Evolutionary conservation across 2,888 invertebrate genomes (phyloP).

Genomic region (Boloria euphrosyne): DNA sequence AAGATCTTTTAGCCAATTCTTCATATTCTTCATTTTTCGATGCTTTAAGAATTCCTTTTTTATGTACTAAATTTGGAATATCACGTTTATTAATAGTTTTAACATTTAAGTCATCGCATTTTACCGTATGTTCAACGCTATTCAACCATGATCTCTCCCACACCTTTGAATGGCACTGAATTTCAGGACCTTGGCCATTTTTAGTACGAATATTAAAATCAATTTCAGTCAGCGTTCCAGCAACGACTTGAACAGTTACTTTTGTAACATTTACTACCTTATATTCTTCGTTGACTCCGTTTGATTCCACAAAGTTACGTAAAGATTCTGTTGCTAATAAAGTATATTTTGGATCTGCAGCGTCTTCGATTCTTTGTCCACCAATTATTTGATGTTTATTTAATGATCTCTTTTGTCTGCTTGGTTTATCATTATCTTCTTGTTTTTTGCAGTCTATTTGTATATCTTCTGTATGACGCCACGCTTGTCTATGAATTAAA

Average conservation of each 20-base stretch:
- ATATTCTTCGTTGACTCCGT: constrained; percentile 40
- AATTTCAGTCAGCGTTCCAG: constrained; percentile 60
- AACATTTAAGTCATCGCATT: constrained; percentile 36
- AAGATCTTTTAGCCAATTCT: constrained; percentile 52
- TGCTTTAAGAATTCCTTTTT: constrained; percentile 37
- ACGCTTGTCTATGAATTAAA: constrained; percentile 10
- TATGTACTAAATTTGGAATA: constrained; percentile 27
- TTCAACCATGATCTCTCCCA: constrained; percentile 83
- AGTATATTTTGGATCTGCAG: constrained; percentile 44
- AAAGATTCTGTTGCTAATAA: constrained; percentile 49
- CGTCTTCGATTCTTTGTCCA: constrained; percentile 38
- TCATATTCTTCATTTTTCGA: constrained; percentile 47
- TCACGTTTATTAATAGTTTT: constrained; percentile 31
- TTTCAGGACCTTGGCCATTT: constrained; percentile 45
- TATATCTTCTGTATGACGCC: constrained; percentile 44
- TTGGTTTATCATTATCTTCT: background rate
- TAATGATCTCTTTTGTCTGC: constrained; percentile 34
- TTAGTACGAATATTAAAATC: constrained; percentile 58
- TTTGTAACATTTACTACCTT: constrained; percentile 65
- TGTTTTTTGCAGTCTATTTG: constrained; percentile 41
- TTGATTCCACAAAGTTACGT: constrained; percentile 43
- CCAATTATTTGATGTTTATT: constrained; percentile 32
- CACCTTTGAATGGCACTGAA: constrained; percentile 68
- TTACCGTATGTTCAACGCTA: constrained; percentile 54
- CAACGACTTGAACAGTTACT: constrained; percentile 67